Evolutionary conservation across 2,888 invertebrate species (phyloP), one percentile per base, ranked within the genome.

Genomic region (Achlya flavicornis): DNA sequence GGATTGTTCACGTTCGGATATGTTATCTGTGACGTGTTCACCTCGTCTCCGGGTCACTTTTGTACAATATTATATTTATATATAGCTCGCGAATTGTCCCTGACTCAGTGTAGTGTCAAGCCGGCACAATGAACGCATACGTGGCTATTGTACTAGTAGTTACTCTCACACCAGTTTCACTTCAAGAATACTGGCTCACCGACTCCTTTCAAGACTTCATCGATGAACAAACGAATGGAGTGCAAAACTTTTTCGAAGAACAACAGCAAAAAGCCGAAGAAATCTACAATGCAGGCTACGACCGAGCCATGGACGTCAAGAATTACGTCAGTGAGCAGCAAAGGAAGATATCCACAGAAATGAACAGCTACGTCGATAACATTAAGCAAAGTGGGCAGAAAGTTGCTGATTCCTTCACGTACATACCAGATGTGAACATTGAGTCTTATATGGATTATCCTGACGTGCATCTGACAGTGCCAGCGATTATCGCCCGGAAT

Each of bases 401-500:
- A 61, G 72, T 88, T 2, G 70, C 79, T 0, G 85, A 88, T n/a
- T 74, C 81, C 0, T 85, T 83, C 74, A 83, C 88, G 0, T 87
- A 81, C 62, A 63, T 83, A 10, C 81, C 85, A 0, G 77, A 74
- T 48, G 77, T 80, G 11, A 79, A 86, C 4, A 67, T 71, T 1
- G 70, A 63, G 7, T 83, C 86, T 1, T 68, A 69, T 2, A 61
- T 88, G 53, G 80, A 83, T 1, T 86, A 89, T 61, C 90, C 93
- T 4, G 93, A 94, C 32, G 71, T 83, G 3, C 67, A 74, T 19
- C 71, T 94, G 16, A 78, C 89, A 33, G 92, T 92, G 3, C 91
- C 93, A 3, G 86, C 89, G 4, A 87, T 91, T 11, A 83, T 92
- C 4, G 72, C 78, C 16, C 84, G 94, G 58, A 94, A 96, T 67